Evolutionary conservation across 2,888 invertebrate species (phyloP), one percentile per base, ranked within the genome.

Genomic region (Minunthozetes semirufus): DNA sequence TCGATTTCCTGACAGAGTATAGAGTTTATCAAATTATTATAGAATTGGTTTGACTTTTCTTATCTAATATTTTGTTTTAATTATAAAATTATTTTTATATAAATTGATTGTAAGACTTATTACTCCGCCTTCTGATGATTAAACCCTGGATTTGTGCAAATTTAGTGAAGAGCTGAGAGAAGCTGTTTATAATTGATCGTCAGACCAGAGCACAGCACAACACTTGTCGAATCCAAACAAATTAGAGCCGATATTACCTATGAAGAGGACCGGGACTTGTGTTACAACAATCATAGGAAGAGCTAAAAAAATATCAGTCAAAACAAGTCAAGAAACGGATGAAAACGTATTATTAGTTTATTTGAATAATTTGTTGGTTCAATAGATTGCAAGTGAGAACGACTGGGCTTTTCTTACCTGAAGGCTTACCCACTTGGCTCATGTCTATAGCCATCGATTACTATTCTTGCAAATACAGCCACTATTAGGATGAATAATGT

Each of bases 211-310:
- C n/a, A n/a, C n/a, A n/a, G n/a, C n/a, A n/a, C n/a, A n/a, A n/a
- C n/a, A n/a, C n/a, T 53, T 25, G 27, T 88, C 86, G 84, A 95
- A 94, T 5, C 96, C 97, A 86, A 97, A 96, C 77, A 97, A 86
- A 86, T 97, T 97, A 85, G 92, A 87, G 73, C 96, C 87, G 79
- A 97, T 85, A 8, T 90, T 89, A 71, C 96, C 96, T 22, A 94
- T 93, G 85, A 97, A 97, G 76, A 97, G 86, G 68, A 96, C 93
- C 0, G 96, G 95, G 85, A 97, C 97, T 86, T 97, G 90, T n/a
- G 79, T 79, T 48, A 50, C 17, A 48, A 72, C n/a, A 72, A 50
- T 48, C 27, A 72, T 27, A 72, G 27, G 29, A 61, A 61, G 61
- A 61, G 33, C 17, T 9, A 1, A 22, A n/a, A 50, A 66, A 72